Percentiles rank a stretch among this genome's conserved stretches.
phyloP scores from a whole-genome alignment of 2,888 invertebrate species.

The Yponomeuta plumbellus region DNA sequence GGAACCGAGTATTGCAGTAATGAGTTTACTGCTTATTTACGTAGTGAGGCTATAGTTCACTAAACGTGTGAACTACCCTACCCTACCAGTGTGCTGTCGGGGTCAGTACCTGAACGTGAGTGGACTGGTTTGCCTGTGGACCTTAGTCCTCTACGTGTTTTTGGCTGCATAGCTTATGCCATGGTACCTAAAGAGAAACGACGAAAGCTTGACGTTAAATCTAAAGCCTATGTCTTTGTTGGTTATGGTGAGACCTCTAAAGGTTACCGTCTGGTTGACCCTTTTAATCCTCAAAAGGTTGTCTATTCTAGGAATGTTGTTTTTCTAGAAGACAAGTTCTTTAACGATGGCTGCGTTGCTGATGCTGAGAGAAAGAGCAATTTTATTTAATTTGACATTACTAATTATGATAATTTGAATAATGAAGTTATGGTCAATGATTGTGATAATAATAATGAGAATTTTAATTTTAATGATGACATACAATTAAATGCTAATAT shows the following conservation, averaged over 20 bases:
- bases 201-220: slow-evolving; percentile 14
- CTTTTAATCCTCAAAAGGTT: not conserved
- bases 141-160: slow-evolving; percentile 16
- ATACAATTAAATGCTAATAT: not conserved
- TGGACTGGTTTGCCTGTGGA: slow-evolving; percentile 16
- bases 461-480: not conserved
- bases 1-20: slow-evolving; percentile 23
- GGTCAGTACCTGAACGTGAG: slow-evolving; percentile 13
- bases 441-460: slow-evolving; percentile 6
- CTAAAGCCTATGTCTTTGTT: slow-evolving; percentile 15
- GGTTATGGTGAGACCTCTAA: slow-evolving; percentile 16
- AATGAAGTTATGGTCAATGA: slow-evolving; percentile 8
- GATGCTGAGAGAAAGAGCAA: not conserved
- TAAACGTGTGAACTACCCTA: slow-evolving; percentile 18
- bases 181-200: slow-evolving; percentile 9
- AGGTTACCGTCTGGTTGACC: slow-evolving; percentile 10
- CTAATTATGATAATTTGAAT: not conserved
- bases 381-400: slow-evolving; percentile 7
- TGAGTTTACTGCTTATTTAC: slow-evolving; percentile 5
- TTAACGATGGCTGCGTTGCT: not conserved
- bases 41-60: slow-evolving; percentile 26
- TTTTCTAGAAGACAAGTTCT: slow-evolving; percentile 16
- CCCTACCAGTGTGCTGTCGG: slow-evolving; percentile 15
- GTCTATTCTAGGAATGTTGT: slow-evolving; percentile 10
- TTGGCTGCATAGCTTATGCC: slow-evolving; percentile 17